Evolutionary conservation across 2,888 invertebrate genomes (phyloP).

Genomic region (Phaonia tiefii): DNA sequence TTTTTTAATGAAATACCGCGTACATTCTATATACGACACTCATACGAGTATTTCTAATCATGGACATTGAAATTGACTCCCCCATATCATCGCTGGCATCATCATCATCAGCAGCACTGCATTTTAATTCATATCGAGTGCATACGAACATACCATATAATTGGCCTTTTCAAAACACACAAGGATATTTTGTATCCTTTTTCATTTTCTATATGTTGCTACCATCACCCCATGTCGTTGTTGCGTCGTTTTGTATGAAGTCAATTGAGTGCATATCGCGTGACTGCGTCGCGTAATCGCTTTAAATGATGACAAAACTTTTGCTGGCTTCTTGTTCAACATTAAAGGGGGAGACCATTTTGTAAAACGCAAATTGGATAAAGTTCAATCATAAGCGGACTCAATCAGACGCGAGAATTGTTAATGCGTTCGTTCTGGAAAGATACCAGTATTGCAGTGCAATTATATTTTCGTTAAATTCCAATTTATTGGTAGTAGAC

Average conservation of each 20-base stretch:
- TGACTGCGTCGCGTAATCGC: slow-evolving; percentile 62
- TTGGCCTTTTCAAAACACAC: slow-evolving; percentile 42
- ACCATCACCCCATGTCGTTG: slow-evolving; percentile 46
- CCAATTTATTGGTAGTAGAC: too few species aligned
- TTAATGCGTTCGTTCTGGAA: too few species aligned
- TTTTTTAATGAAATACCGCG: slow-evolving; percentile 50
- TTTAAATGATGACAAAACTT: slow-evolving; percentile 67
- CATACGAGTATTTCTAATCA: too few species aligned
- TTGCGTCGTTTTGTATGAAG: neutral
- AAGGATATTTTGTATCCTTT: slow-evolving; percentile 25
- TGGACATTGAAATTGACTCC: neutral
- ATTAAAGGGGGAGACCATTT: too few species aligned
- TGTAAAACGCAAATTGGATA: too few species aligned
- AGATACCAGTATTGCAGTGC: too few species aligned
- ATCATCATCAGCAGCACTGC: neutral
- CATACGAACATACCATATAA: slow-evolving; percentile 36
- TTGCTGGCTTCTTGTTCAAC: slow-evolving; percentile 59
- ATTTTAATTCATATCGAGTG: slow-evolving; percentile 5
- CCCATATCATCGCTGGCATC: neutral
- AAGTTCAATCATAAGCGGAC: too few species aligned
- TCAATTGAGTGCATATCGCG: slow-evolving; percentile 56
- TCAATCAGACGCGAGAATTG: too few species aligned
- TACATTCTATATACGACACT: slow-evolving; percentile 37
- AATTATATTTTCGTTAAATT: too few species aligned
- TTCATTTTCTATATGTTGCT: slow-evolving; percentile 38